Percentiles rank a stretch among this genome's conserved stretches.
Evolutionary conservation across 2,888 invertebrate genomes (phyloP).

Genomic region (Panopea generosa): DNA sequence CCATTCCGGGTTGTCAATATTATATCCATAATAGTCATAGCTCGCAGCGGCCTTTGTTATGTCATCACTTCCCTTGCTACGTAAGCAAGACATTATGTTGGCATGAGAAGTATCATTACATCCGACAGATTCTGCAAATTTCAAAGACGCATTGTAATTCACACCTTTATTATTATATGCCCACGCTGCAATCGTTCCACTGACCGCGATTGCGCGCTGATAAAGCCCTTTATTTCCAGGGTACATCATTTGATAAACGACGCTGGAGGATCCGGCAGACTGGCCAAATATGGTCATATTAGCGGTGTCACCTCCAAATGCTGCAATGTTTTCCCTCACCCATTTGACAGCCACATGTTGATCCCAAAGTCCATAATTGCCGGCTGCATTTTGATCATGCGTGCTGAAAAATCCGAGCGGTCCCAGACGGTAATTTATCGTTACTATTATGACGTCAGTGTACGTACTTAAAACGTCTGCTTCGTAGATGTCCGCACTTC

Average conservation of each 20-base stretch:
- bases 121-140: too few species aligned
- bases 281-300: slow-evolving; percentile 31
- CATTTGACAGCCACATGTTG: slow-evolving; percentile 36
- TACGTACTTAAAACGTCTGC: slow-evolving; percentile 7
- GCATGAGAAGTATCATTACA: too few species aligned
- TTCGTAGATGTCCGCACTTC: background rate
- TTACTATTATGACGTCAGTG: slow-evolving; percentile 32
- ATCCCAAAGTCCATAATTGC: slow-evolving; percentile 39
- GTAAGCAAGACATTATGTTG: too few species aligned
- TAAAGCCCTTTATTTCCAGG: slow-evolving; percentile 28
- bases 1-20: too few species aligned
- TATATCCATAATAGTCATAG: too few species aligned
- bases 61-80: too few species aligned
- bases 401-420: slow-evolving; percentile 32
- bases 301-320: slow-evolving; percentile 24
- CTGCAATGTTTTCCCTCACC: slow-evolving; percentile 37
- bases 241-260: slow-evolving; percentile 29
- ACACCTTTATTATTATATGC: too few species aligned
- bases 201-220: slow-evolving; percentile 27
- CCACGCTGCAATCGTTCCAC: slow-evolving; percentile 8
- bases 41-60: too few species aligned
- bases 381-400: slow-evolving; percentile 9
- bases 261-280: slow-evolving; percentile 38
- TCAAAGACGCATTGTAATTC: too few species aligned
- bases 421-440: slow-evolving; percentile 31